Evolutionary conservation across 2,113 vertebrate genomes (phyloP), one percentile per base, ranked within the genome.

Genomic region (Gambusia affinis): DNA sequence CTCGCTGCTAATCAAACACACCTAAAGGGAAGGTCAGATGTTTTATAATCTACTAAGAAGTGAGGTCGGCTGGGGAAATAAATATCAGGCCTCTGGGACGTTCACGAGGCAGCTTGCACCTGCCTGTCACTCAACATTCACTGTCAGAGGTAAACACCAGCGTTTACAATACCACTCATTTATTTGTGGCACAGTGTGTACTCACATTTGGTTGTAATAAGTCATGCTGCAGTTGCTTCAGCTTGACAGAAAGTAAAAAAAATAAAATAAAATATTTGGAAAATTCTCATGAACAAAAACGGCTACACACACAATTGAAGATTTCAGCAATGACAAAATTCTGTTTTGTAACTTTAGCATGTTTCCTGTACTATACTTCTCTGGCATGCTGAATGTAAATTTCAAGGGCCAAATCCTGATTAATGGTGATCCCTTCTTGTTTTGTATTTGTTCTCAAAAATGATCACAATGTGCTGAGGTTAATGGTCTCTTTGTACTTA

Each of bases 21-120:
- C 75, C 81, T 65, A 33, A 76, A 78, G 81, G 82, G 70, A 12
- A 74, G 35, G 82, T 81, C 80, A 88, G 88, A 86, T 91, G 82
- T 76, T 88, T 78, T 67, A 73, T 82, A 87, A 85, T 87, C 83
- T 87, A 79, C 76, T 70, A 63, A 68, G 76, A 83, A 33, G 39
- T 31, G 15, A 81, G 60, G 71, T 60, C 75, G 64, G 71, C 7
- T 69, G 0, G 37, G 70, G 64, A 86, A 83, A 89, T 72, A 64
- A 73, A 76, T 51, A 54, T 35, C 62, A 3, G 29, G 69, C 62
- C 72, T 72, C 24, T 12, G 70, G 68, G 44, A 35, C 37, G 27
- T 73, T 68, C 47, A 31, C 67, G 10, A 63, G 66, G 35, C 72
- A 30, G 78, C 66, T 62, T 69, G 73, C 80, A 84, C 85, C 88